These are phyloP conservation scores for Drosophila sproati DNA, from an alignment of 1,140 invertebrate genomes.

Conservation along the genomic window DNA sequence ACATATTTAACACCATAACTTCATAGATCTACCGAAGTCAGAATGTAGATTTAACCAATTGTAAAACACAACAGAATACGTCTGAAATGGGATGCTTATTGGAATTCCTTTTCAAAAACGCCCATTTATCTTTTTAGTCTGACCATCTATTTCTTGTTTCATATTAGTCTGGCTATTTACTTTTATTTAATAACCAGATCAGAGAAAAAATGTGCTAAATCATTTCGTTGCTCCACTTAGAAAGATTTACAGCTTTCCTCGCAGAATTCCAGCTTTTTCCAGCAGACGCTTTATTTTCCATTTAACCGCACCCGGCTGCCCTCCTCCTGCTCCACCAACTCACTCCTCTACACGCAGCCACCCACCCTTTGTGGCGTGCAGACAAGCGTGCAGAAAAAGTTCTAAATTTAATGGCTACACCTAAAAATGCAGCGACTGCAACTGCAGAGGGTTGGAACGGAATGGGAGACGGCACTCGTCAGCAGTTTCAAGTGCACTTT, in stretches of 20 bases:
- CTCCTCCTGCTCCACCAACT: neutral
- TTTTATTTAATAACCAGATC: neutral
- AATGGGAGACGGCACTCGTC: constrained; percentile 27
- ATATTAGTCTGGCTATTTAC: neutral
- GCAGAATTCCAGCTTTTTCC: constrained; percentile 34
- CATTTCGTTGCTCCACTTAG: neutral
- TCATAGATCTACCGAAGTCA: too few relatives aligned
- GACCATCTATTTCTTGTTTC: neutral
- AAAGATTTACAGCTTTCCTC: constrained; percentile 23
- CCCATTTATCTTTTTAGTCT: too few relatives aligned
- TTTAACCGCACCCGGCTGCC: constrained; percentile 71
- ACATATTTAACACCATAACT: neutral
- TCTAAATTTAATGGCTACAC: constrained; percentile 82
- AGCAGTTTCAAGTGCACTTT: constrained; percentile 75
- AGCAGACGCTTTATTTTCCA: constrained; percentile 79
- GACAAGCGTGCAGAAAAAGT: constrained; percentile 80
- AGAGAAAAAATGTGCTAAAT: neutral
- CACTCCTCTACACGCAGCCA: neutral
- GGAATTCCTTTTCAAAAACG: too few relatives aligned
- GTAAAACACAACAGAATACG: too few relatives aligned
- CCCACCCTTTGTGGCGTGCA: constrained; percentile 52
- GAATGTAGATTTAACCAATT: too few relatives aligned
- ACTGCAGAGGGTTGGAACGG: constrained; percentile 18
- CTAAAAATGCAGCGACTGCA: constrained; percentile 80
- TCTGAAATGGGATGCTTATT: too few relatives aligned